Evolutionary conservation across 2,113 vertebrate genomes (phyloP).

Genomic region (Ammodytes dubius): DNA sequence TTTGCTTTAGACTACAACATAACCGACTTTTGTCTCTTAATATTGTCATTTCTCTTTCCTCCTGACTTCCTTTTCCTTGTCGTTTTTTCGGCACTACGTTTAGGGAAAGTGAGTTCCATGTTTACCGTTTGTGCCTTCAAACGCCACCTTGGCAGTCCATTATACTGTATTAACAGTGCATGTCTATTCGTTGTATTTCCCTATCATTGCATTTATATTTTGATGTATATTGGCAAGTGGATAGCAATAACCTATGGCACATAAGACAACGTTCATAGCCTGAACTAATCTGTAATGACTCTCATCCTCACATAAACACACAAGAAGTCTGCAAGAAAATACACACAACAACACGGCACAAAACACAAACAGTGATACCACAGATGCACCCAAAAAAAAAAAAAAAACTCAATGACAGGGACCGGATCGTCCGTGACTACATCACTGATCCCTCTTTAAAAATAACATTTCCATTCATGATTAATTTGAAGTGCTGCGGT

Average conservation of each 20-base stretch:
- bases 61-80: slow-evolving; percentile 9
- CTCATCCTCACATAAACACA: not conserved
- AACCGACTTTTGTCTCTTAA: slow-evolving; percentile 13
- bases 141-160: not conserved
- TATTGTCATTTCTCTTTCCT: not conserved
- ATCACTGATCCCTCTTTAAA: not conserved
- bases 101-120: slow-evolving; percentile 40
- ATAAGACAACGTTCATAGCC: not conserved
- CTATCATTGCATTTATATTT: not conserved
- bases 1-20: slow-evolving; percentile 15
- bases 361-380: not conserved
- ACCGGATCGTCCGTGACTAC: not conserved
- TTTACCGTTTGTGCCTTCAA: slow-evolving; percentile 8
- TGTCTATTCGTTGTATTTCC: slow-evolving; percentile 2
- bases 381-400: not conserved
- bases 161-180: slow-evolving; percentile 4
- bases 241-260: not conserved
- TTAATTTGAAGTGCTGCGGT: not conserved
- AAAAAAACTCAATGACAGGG: not conserved
- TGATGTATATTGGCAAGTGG: not conserved
- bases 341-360: not conserved
- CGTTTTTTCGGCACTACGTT: slow-evolving; percentile 12
- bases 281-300: not conserved
- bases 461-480: not conserved
- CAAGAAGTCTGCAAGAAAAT: not conserved